A percentile compares a stretch with the other conserved stretches of the same genome.
These are phyloP conservation scores for Drosophila incognita DNA, from an alignment of 2,888 invertebrate genomes.

Conservation along the genomic window DNA sequence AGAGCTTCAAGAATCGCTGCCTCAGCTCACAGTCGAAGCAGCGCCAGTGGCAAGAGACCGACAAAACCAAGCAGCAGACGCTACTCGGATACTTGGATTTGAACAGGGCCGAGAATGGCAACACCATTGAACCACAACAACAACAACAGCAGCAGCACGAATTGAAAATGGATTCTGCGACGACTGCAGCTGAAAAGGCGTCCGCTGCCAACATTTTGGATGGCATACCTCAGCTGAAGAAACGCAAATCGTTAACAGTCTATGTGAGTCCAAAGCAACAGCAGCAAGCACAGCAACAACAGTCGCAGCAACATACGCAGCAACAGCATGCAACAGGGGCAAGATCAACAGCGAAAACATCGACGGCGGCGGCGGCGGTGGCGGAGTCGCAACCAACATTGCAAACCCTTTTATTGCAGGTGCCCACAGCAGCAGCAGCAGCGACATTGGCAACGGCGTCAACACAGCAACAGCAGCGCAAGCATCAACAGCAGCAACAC, in stretches of 20 bases:
- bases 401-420: conserved; percentile 66
- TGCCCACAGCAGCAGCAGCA: conserved; percentile 44
- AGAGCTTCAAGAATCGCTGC: conserved; percentile 85
- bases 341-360: conserved; percentile 29
- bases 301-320: conserved; percentile 37
- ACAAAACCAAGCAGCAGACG: conserved; percentile 58
- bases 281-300: conserved; percentile 60
- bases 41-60: conserved; percentile 82
- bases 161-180: conserved; percentile 40
- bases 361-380: conserved; percentile 21
- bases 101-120: conserved; percentile 68
- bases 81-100: conserved; percentile 67
- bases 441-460: conserved; percentile 44
- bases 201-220: conserved; percentile 78
- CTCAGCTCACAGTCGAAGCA: conserved; percentile 84
- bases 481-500: conserved; percentile 33
- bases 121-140: conserved; percentile 24
- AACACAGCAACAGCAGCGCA: conserved; percentile 30
- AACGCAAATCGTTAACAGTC: conserved; percentile 84
- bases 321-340: conserved; percentile 46
- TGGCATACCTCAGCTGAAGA: conserved; percentile 83
- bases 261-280: conserved; percentile 81
- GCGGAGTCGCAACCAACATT: conserved; percentile 54
- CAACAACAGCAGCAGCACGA: conserved; percentile 49
- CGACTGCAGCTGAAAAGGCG: conserved; percentile 49